Percentiles rank a stretch among this genome's conserved stretches.
Evolutionary conservation across 2,113 vertebrate genomes (phyloP).

Genomic region (Erythrolamprus reginae): DNA sequence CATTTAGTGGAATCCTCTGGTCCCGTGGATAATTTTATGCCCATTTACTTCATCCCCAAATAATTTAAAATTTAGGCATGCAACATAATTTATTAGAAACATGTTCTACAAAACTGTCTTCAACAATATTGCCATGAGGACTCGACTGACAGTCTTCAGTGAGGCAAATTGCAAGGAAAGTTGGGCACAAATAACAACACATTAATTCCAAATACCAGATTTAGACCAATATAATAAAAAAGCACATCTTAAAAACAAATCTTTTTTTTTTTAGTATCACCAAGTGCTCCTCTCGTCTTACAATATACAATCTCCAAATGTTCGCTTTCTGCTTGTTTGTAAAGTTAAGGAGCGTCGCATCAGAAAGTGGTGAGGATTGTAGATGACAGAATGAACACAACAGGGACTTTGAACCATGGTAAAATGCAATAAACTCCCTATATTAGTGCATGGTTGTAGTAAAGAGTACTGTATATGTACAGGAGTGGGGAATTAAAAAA

Average conservation of each 20-base stretch:
- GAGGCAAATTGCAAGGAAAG: not conserved
- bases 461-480: not conserved
- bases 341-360: slow-evolving; percentile 31
- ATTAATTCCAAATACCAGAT: slow-evolving; percentile 8
- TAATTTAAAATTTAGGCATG: not conserved
- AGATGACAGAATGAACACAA: not conserved
- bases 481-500: not conserved
- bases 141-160: not conserved
- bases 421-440: not conserved
- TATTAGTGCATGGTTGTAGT: not conserved
- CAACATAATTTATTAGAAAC: slow-evolving; percentile 10
- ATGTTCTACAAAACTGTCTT: not conserved
- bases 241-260: not conserved
- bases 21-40: not conserved
- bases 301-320: not conserved
- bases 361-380: not conserved
- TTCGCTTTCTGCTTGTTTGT: slow-evolving; percentile 7
- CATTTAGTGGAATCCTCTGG: not conserved
- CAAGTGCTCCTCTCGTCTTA: slow-evolving; percentile 31
- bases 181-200: not conserved
- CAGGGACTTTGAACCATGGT: not conserved
- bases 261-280: not conserved
- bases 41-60: not conserved
- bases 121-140: slow-evolving; percentile 23
- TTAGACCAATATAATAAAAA: slow-evolving; percentile 19